Conservation (phyloP, 2,113 vertebrate species). For the Balaenoptera acutorostrata region DNA sequence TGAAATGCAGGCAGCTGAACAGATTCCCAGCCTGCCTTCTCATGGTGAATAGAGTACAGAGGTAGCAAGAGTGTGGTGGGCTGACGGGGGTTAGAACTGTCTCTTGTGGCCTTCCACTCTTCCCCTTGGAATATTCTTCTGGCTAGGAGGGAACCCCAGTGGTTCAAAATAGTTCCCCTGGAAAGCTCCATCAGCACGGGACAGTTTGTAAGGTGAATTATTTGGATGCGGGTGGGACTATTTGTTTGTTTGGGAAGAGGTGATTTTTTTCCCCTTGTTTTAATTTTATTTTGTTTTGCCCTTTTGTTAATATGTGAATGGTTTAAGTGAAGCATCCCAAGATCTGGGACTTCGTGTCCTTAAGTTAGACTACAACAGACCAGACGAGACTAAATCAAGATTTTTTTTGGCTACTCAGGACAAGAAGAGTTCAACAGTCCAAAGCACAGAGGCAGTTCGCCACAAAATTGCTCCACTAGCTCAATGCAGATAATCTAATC, state of each 20-base stretch:
- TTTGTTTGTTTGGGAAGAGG: background rate
- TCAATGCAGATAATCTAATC: background rate
- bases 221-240: background rate
- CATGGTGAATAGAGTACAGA: accelerated
- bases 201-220: background rate
- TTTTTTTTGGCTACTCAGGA: background rate
- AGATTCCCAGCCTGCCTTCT: background rate
- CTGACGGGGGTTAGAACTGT: background rate
- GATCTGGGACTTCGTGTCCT: background rate
- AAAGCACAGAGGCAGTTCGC: background rate
- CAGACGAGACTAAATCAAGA: constrained; percentile 21
- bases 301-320: background rate
- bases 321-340: background rate
- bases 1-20: background rate
- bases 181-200: background rate
- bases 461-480: background rate
- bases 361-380: background rate
- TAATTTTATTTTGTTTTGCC: background rate
- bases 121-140: background rate
- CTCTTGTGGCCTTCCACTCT: background rate
- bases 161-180: background rate
- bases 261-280: background rate
- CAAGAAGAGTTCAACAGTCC: background rate
- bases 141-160: background rate
- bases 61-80: background rate